phyloP scores from a whole-genome alignment of 1,140 invertebrate genomes.

The Cydia amplana region DNA sequence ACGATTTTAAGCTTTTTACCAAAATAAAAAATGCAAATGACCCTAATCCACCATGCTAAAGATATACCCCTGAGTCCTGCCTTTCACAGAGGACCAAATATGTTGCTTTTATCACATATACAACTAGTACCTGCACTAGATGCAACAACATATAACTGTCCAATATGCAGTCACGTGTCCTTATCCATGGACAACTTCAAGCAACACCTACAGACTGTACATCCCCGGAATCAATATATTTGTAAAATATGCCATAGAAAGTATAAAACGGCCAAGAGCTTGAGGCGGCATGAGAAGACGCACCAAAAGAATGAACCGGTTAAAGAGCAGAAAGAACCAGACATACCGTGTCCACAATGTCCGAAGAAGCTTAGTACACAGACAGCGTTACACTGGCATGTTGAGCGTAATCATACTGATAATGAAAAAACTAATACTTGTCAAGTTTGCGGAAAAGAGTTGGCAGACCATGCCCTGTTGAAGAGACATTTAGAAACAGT shows the following conservation, averaged over 20 bases:
- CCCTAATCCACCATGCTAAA: slow-evolving; percentile 25
- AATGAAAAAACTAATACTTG: not conserved
- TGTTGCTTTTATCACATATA: slow-evolving; percentile 28
- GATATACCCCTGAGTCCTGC: not conserved
- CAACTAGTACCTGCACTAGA: slow-evolving; percentile 21
- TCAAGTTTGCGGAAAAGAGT: slow-evolving; percentile 22
- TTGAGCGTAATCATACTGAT: slow-evolving; percentile 9
- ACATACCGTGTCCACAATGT: slow-evolving; percentile 27
- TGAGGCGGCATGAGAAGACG: slow-evolving; percentile 23
- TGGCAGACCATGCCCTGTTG: slow-evolving; percentile 3
- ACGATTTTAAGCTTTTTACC: no score
- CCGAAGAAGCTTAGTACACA: slow-evolving; percentile 18
- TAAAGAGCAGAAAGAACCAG: slow-evolving; percentile 4
- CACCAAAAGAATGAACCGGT: slow-evolving; percentile 16
- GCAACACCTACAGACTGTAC: slow-evolving; percentile 32
- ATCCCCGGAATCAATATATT: not conserved
- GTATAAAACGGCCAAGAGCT: slow-evolving; percentile 28
- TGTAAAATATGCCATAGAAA: slow-evolving; percentile 31
- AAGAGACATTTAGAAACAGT: slow-evolving; percentile 34
- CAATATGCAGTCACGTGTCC: not conserved
- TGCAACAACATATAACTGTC: slow-evolving; percentile 26
- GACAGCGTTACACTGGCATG: slow-evolving; percentile 29
- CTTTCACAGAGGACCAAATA: slow-evolving; percentile 7
- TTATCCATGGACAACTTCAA: slow-evolving; percentile 20
- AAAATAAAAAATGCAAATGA: slow-evolving; percentile 22